phyloP scores from a whole-genome alignment of 1,140 invertebrate species.

The Procambarus virginalis region DNA sequence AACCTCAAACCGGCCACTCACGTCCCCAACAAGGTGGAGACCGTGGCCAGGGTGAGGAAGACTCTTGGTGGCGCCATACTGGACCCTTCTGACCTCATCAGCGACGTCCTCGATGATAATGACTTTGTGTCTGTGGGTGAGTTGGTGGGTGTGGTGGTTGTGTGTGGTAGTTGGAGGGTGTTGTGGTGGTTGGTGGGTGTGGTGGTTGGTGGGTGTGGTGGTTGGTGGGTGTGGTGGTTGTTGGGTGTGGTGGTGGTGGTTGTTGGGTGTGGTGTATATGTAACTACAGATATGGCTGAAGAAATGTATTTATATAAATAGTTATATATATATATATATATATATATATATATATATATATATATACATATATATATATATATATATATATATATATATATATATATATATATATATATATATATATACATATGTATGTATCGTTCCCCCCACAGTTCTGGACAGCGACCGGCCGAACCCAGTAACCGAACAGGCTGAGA shows the following conservation, averaged over 20 bases:
- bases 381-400: constrained; percentile 44
- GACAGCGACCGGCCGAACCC: constrained; percentile 78
- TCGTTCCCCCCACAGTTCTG: constrained; percentile 74
- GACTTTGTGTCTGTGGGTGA: constrained; percentile 81
- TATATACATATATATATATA: constrained; percentile 31
- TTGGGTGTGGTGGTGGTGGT: too few relatives aligned
- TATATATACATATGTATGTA: constrained; percentile 37
- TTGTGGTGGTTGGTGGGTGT: too few relatives aligned
- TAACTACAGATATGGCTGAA: too few relatives aligned
- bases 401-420: constrained; percentile 41
- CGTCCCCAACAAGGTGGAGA: constrained; percentile 72
- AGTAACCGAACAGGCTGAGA: constrained; percentile 77
- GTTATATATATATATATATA: constrained; percentile 33
- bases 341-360: constrained; percentile 26
- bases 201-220: too few relatives aligned
- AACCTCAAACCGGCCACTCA: constrained; percentile 73
- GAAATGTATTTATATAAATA: too few relatives aligned
- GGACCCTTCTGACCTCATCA: constrained; percentile 78
- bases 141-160: constrained; percentile 48
- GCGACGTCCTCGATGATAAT: constrained; percentile 79
- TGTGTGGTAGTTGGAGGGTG: too few relatives aligned
- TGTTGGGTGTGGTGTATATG: too few relatives aligned
- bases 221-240: too few relatives aligned
- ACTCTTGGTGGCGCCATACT: constrained; percentile 80
- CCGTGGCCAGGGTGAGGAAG: constrained; percentile 78